Conservation (phyloP, 2,888 invertebrate species). For the Nymphalis c-album region DNA sequence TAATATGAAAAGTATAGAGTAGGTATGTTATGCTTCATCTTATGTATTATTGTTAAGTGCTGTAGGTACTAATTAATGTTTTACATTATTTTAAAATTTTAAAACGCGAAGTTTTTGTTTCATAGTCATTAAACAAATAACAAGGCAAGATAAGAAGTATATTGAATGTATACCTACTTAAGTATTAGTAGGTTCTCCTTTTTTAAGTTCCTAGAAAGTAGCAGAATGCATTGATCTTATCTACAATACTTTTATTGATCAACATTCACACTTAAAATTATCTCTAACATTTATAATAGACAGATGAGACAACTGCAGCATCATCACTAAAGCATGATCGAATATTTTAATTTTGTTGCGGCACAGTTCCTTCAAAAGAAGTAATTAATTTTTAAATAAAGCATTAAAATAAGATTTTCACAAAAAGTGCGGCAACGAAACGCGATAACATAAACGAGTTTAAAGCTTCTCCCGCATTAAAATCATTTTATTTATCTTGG, state of each 20-base stretch:
- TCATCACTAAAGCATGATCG: slow-evolving; percentile 13
- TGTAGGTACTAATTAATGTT: too few relatives aligned
- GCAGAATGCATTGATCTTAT: neutral
- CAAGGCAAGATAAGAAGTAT: too few relatives aligned
- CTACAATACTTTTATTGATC: neutral
- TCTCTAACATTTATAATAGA: neutral
- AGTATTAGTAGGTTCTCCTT: too few relatives aligned
- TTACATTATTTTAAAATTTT: too few relatives aligned
- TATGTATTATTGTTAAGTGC: too few relatives aligned
- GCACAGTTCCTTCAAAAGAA: slow-evolving; percentile 11
- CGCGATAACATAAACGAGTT: slow-evolving; percentile 52
- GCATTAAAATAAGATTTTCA: slow-evolving; percentile 67
- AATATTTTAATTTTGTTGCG: slow-evolving; percentile 23
- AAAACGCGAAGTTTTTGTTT: too few relatives aligned
- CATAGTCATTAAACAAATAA: too few relatives aligned
- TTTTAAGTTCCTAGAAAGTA: neutral
- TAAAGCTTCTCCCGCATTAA: slow-evolving; percentile 66
- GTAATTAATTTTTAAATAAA: slow-evolving; percentile 33
- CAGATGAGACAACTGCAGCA: slow-evolving; percentile 2
- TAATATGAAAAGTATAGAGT: too few relatives aligned
- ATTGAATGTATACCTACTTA: too few relatives aligned
- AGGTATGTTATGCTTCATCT: too few relatives aligned
- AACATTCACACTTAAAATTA: slow-evolving; percentile 4
- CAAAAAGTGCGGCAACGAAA: slow-evolving; percentile 28
- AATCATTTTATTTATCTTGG: slow-evolving; percentile 78